These are phyloP conservation scores for Gymnarchus niloticus DNA, from an alignment of 2,113 vertebrate species.

Conservation along the genomic window DNA sequence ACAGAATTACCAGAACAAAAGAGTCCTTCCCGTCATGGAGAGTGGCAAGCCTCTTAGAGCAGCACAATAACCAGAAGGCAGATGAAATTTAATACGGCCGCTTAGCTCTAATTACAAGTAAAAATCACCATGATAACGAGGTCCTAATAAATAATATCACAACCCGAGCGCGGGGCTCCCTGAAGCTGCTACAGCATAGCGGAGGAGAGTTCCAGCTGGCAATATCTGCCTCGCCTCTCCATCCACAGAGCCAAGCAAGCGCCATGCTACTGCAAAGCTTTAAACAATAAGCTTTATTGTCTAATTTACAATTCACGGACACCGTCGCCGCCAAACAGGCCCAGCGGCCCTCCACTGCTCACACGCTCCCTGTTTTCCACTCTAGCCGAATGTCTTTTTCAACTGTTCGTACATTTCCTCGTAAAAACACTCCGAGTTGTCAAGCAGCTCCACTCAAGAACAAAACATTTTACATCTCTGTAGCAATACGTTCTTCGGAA, in stretches of 20 bases:
- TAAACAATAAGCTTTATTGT: conserved; percentile 37
- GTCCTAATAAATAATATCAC: conserved; percentile 23
- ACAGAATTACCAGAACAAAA: conserved; percentile 82
- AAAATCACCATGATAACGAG: conserved; percentile 11
- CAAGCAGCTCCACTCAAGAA: neutral
- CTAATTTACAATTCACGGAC: conserved; percentile 41
- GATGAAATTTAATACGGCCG: conserved; percentile 69
- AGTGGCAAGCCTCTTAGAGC: conserved; percentile 75
- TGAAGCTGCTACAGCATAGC: neutral
- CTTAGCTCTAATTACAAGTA: conserved; percentile 35
- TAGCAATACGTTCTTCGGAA: neutral
- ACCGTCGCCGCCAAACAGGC: neutral
- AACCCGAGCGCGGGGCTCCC: neutral
- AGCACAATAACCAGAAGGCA: conserved; percentile 74
- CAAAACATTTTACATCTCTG: neutral
- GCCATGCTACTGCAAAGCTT: conserved; percentile 28
- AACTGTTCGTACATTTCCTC: neutral
- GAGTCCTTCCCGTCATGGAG: conserved; percentile 67
- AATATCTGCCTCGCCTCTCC: neutral
- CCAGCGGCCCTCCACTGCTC: neutral
- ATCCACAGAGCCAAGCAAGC: neutral
- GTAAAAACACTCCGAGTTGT: neutral
- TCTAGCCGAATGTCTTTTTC: neutral
- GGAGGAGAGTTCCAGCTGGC: neutral
- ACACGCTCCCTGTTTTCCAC: neutral